phyloP scores from a whole-genome alignment of 2,797 vertebrate species.

The Alcedo quadribrachys region DNA sequence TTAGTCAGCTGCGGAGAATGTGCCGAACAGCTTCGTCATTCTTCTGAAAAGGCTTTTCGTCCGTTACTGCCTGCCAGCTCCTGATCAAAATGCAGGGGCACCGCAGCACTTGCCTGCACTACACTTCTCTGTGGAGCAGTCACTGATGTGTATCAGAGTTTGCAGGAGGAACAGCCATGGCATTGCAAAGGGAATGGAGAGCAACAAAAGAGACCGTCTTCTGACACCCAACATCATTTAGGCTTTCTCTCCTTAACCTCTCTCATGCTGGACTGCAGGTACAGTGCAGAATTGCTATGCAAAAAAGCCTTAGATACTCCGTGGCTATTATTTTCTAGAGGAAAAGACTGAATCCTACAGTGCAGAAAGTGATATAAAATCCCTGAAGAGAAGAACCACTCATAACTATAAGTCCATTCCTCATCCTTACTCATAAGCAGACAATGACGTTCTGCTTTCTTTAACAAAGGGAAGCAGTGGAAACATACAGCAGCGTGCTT shows the following conservation, averaged over 20 bases:
- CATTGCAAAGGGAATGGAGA: slow-evolving; percentile 3
- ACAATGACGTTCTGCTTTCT: not conserved
- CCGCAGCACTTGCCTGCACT: not conserved
- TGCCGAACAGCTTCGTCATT: not conserved
- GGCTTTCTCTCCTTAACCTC: not conserved
- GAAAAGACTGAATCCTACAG: not conserved
- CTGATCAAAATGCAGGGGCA: slow-evolving; percentile 32
- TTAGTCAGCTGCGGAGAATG: not conserved
- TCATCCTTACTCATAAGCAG: not conserved
- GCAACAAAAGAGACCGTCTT: not conserved
- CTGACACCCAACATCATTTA: not conserved
- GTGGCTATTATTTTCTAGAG: not conserved
- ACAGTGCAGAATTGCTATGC: not conserved
- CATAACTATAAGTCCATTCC: not conserved
- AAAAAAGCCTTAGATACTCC: not conserved
- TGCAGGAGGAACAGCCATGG: not conserved
- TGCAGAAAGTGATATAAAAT: not conserved
- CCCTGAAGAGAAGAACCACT: not conserved
- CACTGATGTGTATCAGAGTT: not conserved
- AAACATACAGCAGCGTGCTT: not conserved
- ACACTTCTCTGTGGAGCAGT: not conserved
- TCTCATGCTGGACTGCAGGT: not conserved
- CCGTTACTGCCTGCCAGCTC: not conserved
- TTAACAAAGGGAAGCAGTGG: not conserved
- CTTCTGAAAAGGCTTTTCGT: slow-evolving; percentile 1